Evolutionary conservation across 2,113 vertebrate genomes (phyloP).

Genomic region (Lutjanus erythropterus): DNA sequence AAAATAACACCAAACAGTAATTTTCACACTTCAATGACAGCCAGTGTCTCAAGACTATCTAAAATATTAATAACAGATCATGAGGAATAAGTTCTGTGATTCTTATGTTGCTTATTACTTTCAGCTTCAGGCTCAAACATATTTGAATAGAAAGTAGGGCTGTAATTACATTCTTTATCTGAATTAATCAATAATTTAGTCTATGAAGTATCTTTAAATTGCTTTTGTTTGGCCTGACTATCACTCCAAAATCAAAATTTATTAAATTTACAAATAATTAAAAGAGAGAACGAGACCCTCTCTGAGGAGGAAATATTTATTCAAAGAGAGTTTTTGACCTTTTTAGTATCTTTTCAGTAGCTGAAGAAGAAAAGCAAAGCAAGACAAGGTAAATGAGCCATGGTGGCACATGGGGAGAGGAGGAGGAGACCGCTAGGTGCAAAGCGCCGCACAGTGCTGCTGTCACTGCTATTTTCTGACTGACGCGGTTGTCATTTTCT

Average conservation of each 20-base stretch:
- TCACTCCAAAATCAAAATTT: neutral
- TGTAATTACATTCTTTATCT: neutral
- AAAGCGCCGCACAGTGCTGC: too few species aligned
- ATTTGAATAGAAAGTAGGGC: neutral
- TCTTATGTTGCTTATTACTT: neutral
- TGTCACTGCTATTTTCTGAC: too few species aligned
- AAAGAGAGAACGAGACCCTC: neutral
- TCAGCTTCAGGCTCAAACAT: neutral
- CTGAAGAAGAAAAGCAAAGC: neutral
- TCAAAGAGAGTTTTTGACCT: neutral
- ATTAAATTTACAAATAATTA: neutral
- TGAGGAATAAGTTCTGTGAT: neutral
- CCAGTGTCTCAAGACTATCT: neutral
- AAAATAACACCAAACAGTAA: constrained; percentile 2
- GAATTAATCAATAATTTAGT: neutral
- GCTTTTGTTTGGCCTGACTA: neutral
- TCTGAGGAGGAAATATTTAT: neutral
- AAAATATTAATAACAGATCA: neutral
- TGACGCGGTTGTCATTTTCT: too few species aligned
- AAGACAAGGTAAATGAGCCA: too few species aligned
- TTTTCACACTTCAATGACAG: neutral
- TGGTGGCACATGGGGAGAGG: too few species aligned
- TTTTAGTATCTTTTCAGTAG: neutral
- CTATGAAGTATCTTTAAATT: neutral
- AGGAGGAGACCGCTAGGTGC: too few species aligned